These are phyloP conservation scores for Beris morrisii DNA, from an alignment of 2,888 invertebrate species.

Conservation along the genomic window DNA sequence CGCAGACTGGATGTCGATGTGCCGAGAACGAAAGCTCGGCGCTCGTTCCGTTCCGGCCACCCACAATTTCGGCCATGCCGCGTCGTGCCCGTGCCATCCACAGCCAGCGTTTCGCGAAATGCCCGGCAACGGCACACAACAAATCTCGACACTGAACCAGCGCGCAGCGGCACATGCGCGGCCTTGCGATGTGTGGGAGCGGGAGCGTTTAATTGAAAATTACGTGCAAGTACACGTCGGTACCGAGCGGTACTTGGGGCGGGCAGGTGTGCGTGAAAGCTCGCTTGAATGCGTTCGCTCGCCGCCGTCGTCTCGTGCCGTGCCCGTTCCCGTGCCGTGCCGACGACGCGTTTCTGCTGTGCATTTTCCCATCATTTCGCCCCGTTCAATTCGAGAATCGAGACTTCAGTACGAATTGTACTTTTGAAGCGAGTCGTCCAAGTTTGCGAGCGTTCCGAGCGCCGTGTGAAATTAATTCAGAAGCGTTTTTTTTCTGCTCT, in stretches of 20 bases:
- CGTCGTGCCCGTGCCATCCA: no score
- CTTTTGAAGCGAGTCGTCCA: constrained; percentile 47
- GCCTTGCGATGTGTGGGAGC: constrained; percentile 12
- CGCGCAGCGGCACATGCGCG: constrained; percentile 20
- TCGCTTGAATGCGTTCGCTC: constrained; percentile 17
- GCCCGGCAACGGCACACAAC: constrained; percentile 19
- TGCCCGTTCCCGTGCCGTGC: background rate
- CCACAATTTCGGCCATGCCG: no score
- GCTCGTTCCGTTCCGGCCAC: no score
- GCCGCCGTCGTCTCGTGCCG: background rate
- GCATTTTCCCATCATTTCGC: constrained; percentile 35
- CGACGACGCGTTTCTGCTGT: constrained; percentile 1
- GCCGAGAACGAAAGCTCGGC: no score
- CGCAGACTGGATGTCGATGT: no score
- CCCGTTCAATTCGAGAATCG: background rate
- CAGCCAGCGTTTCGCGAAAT: no score
- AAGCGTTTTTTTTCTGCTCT: no score
- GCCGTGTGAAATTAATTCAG: no score
- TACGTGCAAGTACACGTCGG: constrained; percentile 10
- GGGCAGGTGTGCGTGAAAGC: constrained; percentile 27
- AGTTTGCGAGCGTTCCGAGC: no score
- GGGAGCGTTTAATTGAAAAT: constrained; percentile 24
- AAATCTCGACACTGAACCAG: background rate
- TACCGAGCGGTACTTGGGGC: background rate
- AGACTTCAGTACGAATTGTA: constrained; percentile 49